These are phyloP conservation scores for Ectemnius lituratus DNA, from an alignment of 2,888 invertebrate species.

Conservation along the genomic window DNA sequence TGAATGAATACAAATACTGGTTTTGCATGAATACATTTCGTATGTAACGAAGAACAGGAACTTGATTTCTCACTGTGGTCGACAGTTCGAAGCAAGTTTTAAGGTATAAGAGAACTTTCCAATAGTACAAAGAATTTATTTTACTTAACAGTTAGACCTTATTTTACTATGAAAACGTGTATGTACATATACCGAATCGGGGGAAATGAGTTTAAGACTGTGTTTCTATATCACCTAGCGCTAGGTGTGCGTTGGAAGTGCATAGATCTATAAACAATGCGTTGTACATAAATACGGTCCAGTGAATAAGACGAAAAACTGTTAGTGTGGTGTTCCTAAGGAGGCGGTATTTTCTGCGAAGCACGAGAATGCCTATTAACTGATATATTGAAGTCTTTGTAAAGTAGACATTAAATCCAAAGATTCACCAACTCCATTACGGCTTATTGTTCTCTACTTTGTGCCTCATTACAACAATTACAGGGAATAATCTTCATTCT, in stretches of 20 bases:
- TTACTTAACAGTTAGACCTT: constrained; percentile 46
- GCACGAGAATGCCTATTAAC: constrained; percentile 39
- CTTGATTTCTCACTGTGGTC: constrained; percentile 30
- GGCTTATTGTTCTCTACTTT: constrained; percentile 28
- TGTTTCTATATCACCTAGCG: constrained; percentile 53
- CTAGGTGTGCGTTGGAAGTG: constrained; percentile 51
- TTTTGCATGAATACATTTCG: constrained; percentile 17
- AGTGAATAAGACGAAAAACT: constrained; percentile 51
- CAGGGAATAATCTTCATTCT: constrained; percentile 28
- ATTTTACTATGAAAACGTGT: constrained; percentile 50
- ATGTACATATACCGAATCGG: constrained; percentile 44
- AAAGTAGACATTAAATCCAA: constrained; percentile 50
- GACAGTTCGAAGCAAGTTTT: constrained; percentile 24
- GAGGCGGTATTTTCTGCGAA: constrained; percentile 49
- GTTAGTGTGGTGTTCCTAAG: constrained; percentile 54
- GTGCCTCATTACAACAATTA: constrained; percentile 41
- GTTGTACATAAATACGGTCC: constrained; percentile 50
- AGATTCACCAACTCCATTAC: constrained; percentile 44
- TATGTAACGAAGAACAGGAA: constrained; percentile 10
- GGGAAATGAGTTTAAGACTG: constrained; percentile 56
- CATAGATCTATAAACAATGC: constrained; percentile 51
- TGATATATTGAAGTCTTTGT: constrained; percentile 40
- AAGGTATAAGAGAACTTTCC: constrained; percentile 40
- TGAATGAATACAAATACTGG: constrained; percentile 6
- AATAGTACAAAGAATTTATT: constrained; percentile 56